Conservation (phyloP, 1,140 invertebrate species). For the Zophobas morio region DNA sequence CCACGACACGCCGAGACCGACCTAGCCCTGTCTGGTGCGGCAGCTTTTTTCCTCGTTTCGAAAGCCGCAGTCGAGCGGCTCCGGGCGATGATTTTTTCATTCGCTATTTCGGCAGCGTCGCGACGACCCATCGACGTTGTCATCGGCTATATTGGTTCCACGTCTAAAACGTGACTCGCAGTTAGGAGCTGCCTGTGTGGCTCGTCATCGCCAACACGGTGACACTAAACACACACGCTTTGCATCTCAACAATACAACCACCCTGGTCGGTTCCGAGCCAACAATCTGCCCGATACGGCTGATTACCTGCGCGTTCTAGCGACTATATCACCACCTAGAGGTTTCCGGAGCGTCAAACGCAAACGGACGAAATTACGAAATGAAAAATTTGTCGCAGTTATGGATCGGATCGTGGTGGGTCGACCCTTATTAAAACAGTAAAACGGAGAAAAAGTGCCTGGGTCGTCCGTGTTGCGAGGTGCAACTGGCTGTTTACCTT, state of each 20-base stretch:
- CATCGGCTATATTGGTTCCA: conserved; percentile 26
- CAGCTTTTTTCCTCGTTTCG: no score
- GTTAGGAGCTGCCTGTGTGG: conserved; percentile 50
- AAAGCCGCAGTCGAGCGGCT: neutral
- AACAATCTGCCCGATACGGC: conserved; percentile 54
- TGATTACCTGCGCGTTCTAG: conserved; percentile 50
- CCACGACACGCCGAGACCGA: neutral
- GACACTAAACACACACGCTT: conserved; percentile 56
- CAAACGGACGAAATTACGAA: neutral
- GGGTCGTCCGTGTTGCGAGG: neutral
- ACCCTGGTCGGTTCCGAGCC: conserved; percentile 50
- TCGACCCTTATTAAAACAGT: neutral
- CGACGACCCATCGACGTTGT: conserved; percentile 11
- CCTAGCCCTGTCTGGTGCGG: no score
- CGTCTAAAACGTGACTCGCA: conserved; percentile 51
- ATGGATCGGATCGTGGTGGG: neutral
- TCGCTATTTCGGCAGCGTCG: neutral
- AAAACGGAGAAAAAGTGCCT: neutral
- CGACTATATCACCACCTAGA: conserved; percentile 27
- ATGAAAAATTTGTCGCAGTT: no score
- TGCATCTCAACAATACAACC: conserved; percentile 54
- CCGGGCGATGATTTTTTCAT: neutral
- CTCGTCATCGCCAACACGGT: conserved; percentile 48
- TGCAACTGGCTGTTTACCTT: neutral
- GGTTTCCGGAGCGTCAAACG: neutral